A percentile compares a stretch with the other conserved stretches of the same genome.
phyloP scores from a whole-genome alignment of 2,888 invertebrate species.

The Scaptomyza parva region DNA sequence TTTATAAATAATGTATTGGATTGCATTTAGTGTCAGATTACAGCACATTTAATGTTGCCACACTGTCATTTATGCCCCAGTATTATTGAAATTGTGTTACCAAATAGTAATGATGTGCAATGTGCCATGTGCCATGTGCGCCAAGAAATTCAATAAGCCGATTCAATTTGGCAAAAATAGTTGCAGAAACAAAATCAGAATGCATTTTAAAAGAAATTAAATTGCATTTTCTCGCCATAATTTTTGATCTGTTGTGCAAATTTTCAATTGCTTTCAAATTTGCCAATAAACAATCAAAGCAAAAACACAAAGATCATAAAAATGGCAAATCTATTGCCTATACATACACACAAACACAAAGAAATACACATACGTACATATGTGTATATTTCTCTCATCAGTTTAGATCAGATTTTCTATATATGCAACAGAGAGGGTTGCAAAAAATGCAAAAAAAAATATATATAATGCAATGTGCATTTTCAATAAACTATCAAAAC shows the following conservation, averaged over 20 bases:
- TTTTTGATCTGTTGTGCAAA: conserved; percentile 48
- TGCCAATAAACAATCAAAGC: conserved; percentile 77
- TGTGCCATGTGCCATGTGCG: conserved; percentile 56
- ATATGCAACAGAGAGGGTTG: not conserved
- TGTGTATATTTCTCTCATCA: not conserved
- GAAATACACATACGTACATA: not conserved
- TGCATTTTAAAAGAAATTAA: conserved; percentile 27
- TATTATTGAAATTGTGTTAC: too few relatives aligned
- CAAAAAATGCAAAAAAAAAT: conserved; percentile 41
- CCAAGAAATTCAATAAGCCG: conserved; percentile 31
- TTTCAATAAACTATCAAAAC: conserved; percentile 62
- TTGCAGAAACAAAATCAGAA: conserved; percentile 18
- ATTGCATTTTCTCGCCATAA: conserved; percentile 47
- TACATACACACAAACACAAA: not conserved
- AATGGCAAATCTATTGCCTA: conserved; percentile 70
- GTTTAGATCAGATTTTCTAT: conserved; percentile 15
- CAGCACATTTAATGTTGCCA: too few relatives aligned
- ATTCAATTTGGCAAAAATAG: conserved; percentile 29
- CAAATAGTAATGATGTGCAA: conserved; percentile 42
- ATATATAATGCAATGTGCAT: conserved; percentile 53
- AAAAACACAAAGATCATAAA: conserved; percentile 60
- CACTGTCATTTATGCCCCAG: too few relatives aligned
- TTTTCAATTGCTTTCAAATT: conserved; percentile 74
- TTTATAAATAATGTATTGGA: too few relatives aligned
- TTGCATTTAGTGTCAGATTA: too few relatives aligned